Conservation (phyloP, 2,888 invertebrate genomes). For the Ornithoptera alexandrae region DNA sequence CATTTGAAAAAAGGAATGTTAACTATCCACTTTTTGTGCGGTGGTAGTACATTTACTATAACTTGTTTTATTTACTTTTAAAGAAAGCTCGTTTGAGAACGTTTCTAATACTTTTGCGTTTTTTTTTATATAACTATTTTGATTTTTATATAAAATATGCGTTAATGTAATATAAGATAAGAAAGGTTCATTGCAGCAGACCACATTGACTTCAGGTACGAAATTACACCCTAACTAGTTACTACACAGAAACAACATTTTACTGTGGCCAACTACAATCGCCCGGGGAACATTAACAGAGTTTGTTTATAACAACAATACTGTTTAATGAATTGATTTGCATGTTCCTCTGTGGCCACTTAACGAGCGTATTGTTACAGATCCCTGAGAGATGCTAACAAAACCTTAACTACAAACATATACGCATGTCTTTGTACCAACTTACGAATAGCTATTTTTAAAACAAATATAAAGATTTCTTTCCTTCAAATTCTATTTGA, state of each 20-base stretch:
- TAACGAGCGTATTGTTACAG: slow-evolving; percentile 8
- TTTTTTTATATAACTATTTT: too few species aligned
- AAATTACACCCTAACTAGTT: background rate
- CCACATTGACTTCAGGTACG: background rate
- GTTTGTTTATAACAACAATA: slow-evolving; percentile 24
- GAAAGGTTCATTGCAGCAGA: background rate
- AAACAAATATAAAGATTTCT: too few species aligned
- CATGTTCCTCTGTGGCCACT: slow-evolving; percentile 15
- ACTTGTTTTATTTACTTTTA: too few species aligned
- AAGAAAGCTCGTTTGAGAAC: too few species aligned
- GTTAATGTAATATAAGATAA: background rate
- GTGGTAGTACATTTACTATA: too few species aligned
- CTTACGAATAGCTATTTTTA: too few species aligned
- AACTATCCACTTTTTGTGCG: too few species aligned
- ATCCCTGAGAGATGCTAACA: slow-evolving; percentile 3
- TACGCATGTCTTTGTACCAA: too few species aligned
- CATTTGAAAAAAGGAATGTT: too few species aligned
- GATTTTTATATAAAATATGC: background rate
- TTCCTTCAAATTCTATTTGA: too few species aligned
- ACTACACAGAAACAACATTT: slow-evolving; percentile 6
- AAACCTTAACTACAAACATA: too few species aligned
- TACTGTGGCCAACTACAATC: background rate
- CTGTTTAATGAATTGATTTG: slow-evolving; percentile 25
- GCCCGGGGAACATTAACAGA: slow-evolving; percentile 15
- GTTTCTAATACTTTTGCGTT: too few species aligned